Base-by-base conservation (phyloP, 2,797 vertebrate genomes). In the Halcyon chelicuti region DNA sequence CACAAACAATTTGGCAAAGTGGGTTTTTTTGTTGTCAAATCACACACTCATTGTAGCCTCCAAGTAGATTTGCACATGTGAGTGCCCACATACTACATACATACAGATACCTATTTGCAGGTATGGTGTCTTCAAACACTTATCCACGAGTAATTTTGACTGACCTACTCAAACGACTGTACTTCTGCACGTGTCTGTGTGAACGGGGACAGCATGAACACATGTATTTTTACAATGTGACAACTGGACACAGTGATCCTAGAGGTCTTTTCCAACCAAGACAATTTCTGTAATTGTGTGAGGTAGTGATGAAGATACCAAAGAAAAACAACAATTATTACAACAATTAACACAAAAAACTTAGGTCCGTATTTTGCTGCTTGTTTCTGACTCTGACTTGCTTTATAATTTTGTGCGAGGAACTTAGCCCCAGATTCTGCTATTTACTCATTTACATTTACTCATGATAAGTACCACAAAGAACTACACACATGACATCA, bases 291-390 rank as follows among this genome's bases (percentile, higher is more conserved):
- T 26, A 28, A 17, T 52, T 52, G 51, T 29, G 51, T 52, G 51
- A 52, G 29, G 26, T 17, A 52, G 81, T 16, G 89, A 95, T 72
- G 54, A 83, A 91, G 72, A 84, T 13, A n/a, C 78, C 81, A 35
- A 86, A 61, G 58, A 88, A 91, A 88, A 68, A 6, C 31, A 90
- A 1, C 88, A 90, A 96, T 96, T 96, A 94, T 42, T 65, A 66
- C 10, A 81, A 66, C 62, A 91, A 93, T 95, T 96, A 95, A 87
- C 84, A 86, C 18, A 63, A 20, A 86, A 83, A 87, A 70, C 31
- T 19, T 21, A 26, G 86, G n/a, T 95, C 90, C 93, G 88, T 90
- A 70, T 88, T 93, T 96, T 75, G 29, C 51, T 81, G 80, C 62
- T 81, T 79, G n/a, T 14, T 90, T 42, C 70, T 37, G 78, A 92